phyloP scores from a whole-genome alignment of 1,140 invertebrate genomes.

The Hirudo medicinalis region DNA sequence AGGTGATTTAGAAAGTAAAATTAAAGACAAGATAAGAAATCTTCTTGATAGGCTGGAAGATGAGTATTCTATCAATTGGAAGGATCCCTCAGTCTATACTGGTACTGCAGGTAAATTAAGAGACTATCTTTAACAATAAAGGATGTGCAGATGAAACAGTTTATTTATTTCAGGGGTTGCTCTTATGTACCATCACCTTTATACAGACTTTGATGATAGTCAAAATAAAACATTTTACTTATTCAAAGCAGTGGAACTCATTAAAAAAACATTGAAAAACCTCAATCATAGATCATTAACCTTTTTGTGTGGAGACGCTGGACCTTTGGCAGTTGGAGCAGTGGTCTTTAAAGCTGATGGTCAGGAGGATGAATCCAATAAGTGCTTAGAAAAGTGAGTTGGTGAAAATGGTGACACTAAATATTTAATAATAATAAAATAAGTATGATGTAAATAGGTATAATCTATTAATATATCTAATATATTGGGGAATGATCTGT shows the following conservation, averaged over 20 bases:
- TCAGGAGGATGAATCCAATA: constrained; percentile 25
- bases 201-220: constrained; percentile 31
- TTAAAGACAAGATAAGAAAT: constrained; percentile 3
- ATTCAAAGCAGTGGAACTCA: constrained; percentile 42
- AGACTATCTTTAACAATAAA: constrained; percentile 10
- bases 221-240: constrained; percentile 24
- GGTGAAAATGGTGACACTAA: not conserved
- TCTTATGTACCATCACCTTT: constrained; percentile 45
- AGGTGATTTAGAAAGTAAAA: not conserved
- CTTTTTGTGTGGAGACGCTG: constrained; percentile 64
- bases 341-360: constrained; percentile 49
- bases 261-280: constrained; percentile 40
- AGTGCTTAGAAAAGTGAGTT: constrained; percentile 34
- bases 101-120: constrained; percentile 17
- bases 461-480: too few species aligned
- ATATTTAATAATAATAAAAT: too few species aligned
- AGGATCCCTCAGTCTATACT: constrained; percentile 12
- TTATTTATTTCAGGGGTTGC: constrained; percentile 41
- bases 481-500: too few species aligned
- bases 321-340: constrained; percentile 56
- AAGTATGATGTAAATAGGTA: too few species aligned
- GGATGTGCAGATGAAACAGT: not conserved
- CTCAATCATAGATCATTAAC: constrained; percentile 46
- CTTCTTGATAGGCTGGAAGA: not conserved
- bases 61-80: constrained; percentile 12